Base-by-base conservation (phyloP, 1,140 invertebrate genomes). In the Pachypsylla venusta region DNA sequence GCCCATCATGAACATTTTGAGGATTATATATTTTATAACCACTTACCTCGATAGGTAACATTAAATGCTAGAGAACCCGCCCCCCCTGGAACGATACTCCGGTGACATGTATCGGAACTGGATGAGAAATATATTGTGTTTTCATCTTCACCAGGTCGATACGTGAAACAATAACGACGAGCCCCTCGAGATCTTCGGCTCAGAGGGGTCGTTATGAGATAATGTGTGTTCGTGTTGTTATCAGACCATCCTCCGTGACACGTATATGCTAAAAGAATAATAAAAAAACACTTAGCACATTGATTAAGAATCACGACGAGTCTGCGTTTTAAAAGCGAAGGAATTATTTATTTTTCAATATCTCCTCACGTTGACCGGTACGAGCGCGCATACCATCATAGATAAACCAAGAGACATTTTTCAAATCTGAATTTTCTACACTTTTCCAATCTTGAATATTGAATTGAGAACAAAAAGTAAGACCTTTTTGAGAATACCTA, bases 231-330 rank as follows among this genome's bases (percentile, higher is more conserved):
- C 28, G 53, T 60, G 42, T 35, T 70, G 56, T 73, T 74, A 20
- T 75, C 74, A 56, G 71, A 67, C 74, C 74, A 77, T 24, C 67
- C 68, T 25, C 75, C 76, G 58, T 76, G 75, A 61, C 76, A 77
- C n/a, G 73, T 70, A 60, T 76, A 77, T 25, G 70, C 75, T 76
- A 63, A 2, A 22, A 53, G 7, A 59, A 59, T 5, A 2, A 28
- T 1, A 16, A 30, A 25, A 12, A 35, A 2, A 19, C 4, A 20
- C 12, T 10, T 16, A 58, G 5, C n/a, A 57, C n/a, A 39, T 35
- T n/a, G n/a, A n/a, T n/a, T n/a, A n/a, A n/a, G n/a, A n/a, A n/a
- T n/a, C n/a, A n/a, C n/a, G n/a, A n/a, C n/a, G n/a, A n/a, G n/a
- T n/a, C n/a, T n/a, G n/a, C n/a, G n/a, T n/a, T n/a, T n/a, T n/a